phyloP scores from a whole-genome alignment of 2,797 vertebrate species.

The Schizopygopsis pylzovi region DNA sequence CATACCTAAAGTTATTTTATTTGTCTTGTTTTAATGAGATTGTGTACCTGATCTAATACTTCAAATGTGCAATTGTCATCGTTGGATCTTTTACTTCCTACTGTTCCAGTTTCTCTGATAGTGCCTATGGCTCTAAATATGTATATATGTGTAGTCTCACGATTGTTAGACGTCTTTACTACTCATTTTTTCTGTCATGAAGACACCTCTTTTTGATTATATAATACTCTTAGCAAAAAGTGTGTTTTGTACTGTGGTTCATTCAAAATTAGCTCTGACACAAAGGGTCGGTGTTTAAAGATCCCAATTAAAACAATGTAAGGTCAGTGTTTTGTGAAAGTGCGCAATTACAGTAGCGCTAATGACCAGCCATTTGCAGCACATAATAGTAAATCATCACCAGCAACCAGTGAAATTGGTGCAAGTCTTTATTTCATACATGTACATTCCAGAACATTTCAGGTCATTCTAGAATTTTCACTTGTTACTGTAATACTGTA shows the following conservation, averaged over 20 bases:
- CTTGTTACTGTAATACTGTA: conserved; percentile 56
- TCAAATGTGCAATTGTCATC: not conserved
- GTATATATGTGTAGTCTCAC: conserved; percentile 10
- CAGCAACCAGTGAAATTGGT: conserved; percentile 71
- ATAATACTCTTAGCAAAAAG: conserved; percentile 28
- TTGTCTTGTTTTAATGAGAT: conserved; percentile 8
- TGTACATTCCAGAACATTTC: conserved; percentile 78
- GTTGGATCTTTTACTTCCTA: not conserved
- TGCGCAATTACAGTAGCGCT: not conserved
- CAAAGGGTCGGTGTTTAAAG: conserved; percentile 5
- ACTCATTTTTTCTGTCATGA: not conserved
- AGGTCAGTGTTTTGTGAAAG: not conserved
- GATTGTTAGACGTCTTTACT: not conserved
- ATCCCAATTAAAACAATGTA: not conserved
- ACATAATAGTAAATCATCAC: conserved; percentile 2
- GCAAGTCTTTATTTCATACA: conserved; percentile 82
- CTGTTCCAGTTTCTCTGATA: conserved; percentile 9
- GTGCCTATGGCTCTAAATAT: not conserved
- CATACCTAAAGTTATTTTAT: not conserved
- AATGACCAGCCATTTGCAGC: not conserved
- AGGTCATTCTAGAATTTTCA: conserved; percentile 67
- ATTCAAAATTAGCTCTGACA: conserved; percentile 18
- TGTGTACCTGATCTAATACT: not conserved
- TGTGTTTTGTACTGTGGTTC: conserved; percentile 15
- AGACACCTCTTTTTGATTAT: conserved; percentile 5